Percentiles rank a stretch among this genome's conserved stretches.
Evolutionary conservation across 2,113 vertebrate genomes (phyloP).

Genomic region (Oncorhynchus gorbuscha): DNA sequence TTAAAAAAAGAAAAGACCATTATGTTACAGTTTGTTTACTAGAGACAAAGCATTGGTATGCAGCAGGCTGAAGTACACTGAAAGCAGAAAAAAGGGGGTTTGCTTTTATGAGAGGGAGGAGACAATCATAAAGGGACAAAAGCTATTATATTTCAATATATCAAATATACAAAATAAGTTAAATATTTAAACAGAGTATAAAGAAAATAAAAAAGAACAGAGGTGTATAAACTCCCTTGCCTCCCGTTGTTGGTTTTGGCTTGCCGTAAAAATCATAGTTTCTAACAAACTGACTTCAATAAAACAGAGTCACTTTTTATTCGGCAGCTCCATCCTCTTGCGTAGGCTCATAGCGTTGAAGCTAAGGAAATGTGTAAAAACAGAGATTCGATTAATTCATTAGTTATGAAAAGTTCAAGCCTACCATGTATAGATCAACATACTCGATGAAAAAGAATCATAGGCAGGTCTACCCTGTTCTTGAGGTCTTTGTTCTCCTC

Average conservation of each 20-base stretch:
- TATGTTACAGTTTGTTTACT: too few relatives aligned
- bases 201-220: constrained; percentile 16
- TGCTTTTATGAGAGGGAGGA: constrained; percentile 25
- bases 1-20: too few relatives aligned
- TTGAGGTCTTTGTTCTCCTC: constrained; percentile 93
- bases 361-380: constrained; percentile 66
- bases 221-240: constrained; percentile 6
- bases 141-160: constrained; percentile 18
- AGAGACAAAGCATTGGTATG: too few relatives aligned
- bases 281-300: constrained; percentile 15
- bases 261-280: constrained; percentile 14
- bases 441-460: background rate
- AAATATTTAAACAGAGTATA: constrained; percentile 36
- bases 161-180: constrained; percentile 51
- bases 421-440: background rate
- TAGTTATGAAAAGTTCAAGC: too few relatives aligned
- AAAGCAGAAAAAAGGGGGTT: too few relatives aligned
- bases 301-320: constrained; percentile 65
- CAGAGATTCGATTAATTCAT: background rate
- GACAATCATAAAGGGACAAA: constrained; percentile 22
- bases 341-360: constrained; percentile 80
- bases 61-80: constrained; percentile 1
- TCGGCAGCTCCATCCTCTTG: constrained; percentile 79
- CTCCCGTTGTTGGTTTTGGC: constrained; percentile 7
- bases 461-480: constrained; percentile 74